These are phyloP conservation scores for Limnephilus lunatus DNA, from an alignment of 2,888 invertebrate species.

Conservation along the genomic window DNA sequence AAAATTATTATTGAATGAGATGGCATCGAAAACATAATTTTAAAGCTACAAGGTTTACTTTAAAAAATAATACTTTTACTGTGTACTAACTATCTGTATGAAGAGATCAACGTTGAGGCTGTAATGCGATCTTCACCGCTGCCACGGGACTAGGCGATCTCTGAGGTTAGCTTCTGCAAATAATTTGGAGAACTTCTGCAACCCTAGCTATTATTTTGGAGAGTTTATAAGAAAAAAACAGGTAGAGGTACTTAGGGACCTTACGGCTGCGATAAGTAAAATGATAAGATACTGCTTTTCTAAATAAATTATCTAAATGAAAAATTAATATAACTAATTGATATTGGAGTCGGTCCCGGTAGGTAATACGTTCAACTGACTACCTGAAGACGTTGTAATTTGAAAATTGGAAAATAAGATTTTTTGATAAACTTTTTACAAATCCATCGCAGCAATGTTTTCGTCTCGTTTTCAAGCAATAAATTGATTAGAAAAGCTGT, in stretches of 20 bases:
- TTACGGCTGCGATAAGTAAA: background rate
- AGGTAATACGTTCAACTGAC: background rate
- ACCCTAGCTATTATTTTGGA: background rate
- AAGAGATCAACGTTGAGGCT: background rate
- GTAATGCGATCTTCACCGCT: background rate
- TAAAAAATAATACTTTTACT: background rate
- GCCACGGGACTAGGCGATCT: background rate
- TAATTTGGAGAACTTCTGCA: background rate
- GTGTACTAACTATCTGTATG: background rate
- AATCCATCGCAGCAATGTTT: background rate
- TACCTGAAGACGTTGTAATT: background rate
- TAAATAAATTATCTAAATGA: background rate
- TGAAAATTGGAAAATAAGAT: background rate
- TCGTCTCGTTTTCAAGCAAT: background rate
- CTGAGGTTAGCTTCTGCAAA: background rate
- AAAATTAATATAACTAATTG: background rate
- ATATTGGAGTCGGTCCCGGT: background rate
- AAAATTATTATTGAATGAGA: background rate
- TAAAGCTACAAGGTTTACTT: background rate
- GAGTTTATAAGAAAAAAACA: background rate
- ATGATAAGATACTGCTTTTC: background rate
- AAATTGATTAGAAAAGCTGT: conserved; percentile 2
- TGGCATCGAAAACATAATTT: background rate
- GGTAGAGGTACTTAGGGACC: background rate
- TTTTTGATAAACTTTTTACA: conserved; percentile 2